These are phyloP conservation scores for Brachionus paranguensis DNA, from an alignment of 1,140 invertebrate genomes.

Conservation along the genomic window DNA sequence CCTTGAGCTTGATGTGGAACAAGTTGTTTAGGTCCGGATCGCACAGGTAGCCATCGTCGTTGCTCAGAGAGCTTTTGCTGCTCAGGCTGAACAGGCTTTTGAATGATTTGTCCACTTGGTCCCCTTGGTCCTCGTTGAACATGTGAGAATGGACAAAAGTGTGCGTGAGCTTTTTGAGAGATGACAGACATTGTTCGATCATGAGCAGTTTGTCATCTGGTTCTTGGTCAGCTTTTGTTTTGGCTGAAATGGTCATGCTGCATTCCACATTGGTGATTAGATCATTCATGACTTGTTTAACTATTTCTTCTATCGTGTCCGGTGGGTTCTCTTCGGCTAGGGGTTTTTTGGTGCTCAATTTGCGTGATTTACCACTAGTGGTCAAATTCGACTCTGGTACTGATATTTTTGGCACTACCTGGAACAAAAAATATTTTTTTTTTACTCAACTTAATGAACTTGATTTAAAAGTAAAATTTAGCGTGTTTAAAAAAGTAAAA, in stretches of 20 bases:
- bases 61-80: background rate
- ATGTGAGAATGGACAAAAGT: background rate
- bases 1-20: background rate
- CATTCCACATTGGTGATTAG: background rate
- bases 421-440: background rate
- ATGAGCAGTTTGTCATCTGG: background rate
- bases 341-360: background rate
- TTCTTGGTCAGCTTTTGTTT: background rate
- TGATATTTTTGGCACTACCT: constrained; percentile 19
- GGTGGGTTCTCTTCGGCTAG: background rate
- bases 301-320: background rate
- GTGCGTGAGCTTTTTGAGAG: constrained; percentile 2
- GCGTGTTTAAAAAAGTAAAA: too few species aligned
- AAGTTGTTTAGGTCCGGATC: background rate
- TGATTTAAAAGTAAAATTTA: too few species aligned
- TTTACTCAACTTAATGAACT: too few species aligned
- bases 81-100: background rate
- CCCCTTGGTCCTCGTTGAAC: background rate
- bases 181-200: background rate
- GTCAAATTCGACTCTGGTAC: background rate
- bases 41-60: background rate
- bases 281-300: background rate
- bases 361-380: background rate
- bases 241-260: background rate
- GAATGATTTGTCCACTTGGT: background rate